A percentile compares a stretch with the other conserved stretches of the same genome.
These are phyloP conservation scores for Microchirus variegatus DNA, from an alignment of 2,797 vertebrate species.

Conservation along the genomic window DNA sequence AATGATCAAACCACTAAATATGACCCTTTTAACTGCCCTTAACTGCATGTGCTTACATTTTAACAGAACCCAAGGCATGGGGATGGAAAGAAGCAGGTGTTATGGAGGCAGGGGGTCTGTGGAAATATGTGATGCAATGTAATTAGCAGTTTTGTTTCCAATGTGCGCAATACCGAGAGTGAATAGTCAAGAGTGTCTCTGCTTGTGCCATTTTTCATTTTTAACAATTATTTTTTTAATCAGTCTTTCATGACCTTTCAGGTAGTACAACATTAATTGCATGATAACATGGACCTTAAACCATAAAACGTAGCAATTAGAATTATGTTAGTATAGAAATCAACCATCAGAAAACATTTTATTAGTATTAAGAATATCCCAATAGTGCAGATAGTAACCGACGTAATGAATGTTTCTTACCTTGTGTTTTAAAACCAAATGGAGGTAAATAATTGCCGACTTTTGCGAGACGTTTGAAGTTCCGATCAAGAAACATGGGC, in stretches of 20 bases:
- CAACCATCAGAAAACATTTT: not conserved
- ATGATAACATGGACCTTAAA: not conserved
- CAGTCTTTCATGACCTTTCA: no score
- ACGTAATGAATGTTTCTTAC: slow-evolving; percentile 73
- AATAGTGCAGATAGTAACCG: not conserved
- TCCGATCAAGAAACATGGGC: slow-evolving; percentile 94
- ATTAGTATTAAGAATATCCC: not conserved
- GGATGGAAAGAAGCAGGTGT: not conserved
- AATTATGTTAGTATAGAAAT: not conserved
- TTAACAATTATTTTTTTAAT: not conserved
- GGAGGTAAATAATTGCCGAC: slow-evolving; percentile 91
- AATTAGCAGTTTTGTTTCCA: no score
- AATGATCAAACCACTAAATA: not conserved
- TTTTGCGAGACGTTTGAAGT: slow-evolving; percentile 89
- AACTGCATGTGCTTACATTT: not conserved
- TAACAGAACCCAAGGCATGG: not conserved
- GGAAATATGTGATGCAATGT: not conserved
- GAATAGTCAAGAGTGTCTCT: not conserved
- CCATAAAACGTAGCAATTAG: not conserved
- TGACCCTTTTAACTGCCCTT: not conserved
- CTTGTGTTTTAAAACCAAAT: slow-evolving; percentile 97
- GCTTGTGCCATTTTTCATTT: not conserved
- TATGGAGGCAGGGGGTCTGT: not conserved
- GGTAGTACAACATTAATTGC: no score
- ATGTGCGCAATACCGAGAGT: no score